These are phyloP conservation scores for Drosophila prosaltans DNA, from an alignment of 1,140 invertebrate species.

Conservation along the genomic window DNA sequence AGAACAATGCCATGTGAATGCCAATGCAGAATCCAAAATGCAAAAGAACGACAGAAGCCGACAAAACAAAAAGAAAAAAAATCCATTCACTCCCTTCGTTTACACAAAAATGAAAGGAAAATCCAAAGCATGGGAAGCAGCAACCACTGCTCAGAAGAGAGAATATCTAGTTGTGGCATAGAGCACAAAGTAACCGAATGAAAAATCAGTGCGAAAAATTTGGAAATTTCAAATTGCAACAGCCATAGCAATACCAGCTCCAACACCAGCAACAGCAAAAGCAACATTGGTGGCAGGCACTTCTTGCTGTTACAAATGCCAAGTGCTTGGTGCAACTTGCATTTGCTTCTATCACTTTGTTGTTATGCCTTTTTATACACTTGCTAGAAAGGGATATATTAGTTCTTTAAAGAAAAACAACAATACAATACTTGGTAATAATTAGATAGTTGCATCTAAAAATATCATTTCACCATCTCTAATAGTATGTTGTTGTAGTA, in stretches of 20 bases:
- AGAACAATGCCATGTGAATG: conserved; percentile 75
- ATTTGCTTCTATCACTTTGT: conserved; percentile 45
- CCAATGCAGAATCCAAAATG: conserved; percentile 65
- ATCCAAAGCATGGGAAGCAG: background rate
- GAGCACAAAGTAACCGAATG: conserved; percentile 56
- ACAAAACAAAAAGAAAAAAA: conserved; percentile 20
- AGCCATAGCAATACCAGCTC: background rate
- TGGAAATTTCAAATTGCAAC: conserved; percentile 53
- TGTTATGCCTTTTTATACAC: conserved; percentile 13
- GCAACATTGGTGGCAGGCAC: conserved; percentile 17
- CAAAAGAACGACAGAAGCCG: conserved; percentile 12
- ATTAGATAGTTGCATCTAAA: too few species aligned
- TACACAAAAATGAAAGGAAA: conserved; percentile 39
- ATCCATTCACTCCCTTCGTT: conserved; percentile 29
- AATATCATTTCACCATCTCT: too few species aligned
- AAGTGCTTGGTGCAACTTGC: conserved; percentile 59
- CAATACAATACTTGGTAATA: too few species aligned
- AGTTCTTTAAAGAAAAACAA: too few species aligned
- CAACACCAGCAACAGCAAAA: conserved; percentile 12
- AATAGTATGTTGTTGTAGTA: too few species aligned
- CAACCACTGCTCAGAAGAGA: conserved; percentile 6
- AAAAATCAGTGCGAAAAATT: conserved; percentile 69
- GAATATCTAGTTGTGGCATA: conserved; percentile 43
- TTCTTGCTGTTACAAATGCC: conserved; percentile 32
- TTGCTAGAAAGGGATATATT: background rate